Conservation (phyloP, 2,888 invertebrate species). For the Machimus atricapillus region DNA sequence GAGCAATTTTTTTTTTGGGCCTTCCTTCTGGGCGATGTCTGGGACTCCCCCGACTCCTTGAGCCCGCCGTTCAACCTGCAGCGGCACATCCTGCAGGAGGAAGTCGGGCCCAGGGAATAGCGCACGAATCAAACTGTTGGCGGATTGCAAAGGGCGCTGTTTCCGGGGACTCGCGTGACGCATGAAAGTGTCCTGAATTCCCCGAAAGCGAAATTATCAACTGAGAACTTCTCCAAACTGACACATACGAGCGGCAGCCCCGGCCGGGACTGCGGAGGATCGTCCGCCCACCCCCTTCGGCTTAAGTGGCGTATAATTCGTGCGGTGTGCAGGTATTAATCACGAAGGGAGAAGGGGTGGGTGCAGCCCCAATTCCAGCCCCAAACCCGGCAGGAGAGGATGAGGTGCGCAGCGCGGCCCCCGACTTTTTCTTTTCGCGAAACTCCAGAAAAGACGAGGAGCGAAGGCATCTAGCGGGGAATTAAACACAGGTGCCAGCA, state of each 20-base stretch:
- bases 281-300: constrained; percentile 1
- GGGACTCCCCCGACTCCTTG: neutral
- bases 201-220: constrained; percentile 32
- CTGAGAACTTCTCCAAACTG: constrained; percentile 42
- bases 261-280: neutral
- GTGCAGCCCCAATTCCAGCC: neutral
- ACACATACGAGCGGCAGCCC: neutral
- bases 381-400: neutral
- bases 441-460: neutral
- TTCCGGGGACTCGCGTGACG: constrained; percentile 43
- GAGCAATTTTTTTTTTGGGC: neutral
- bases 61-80: neutral
- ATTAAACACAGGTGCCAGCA: constrained; percentile 44
- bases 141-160: constrained; percentile 28
- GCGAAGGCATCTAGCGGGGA: constrained; percentile 10
- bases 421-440: neutral
- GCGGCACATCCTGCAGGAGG: constrained; percentile 28
- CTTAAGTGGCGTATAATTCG: constrained; percentile 45
- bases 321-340: constrained; percentile 42
- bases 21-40: neutral
- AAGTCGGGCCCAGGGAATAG: neutral
- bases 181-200: constrained; percentile 44
- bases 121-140: neutral
- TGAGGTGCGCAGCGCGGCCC: neutral
- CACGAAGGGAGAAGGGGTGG: constrained; percentile 14